Base-by-base conservation (phyloP, 2,113 vertebrate species). In the Ceratotherium simum region DNA sequence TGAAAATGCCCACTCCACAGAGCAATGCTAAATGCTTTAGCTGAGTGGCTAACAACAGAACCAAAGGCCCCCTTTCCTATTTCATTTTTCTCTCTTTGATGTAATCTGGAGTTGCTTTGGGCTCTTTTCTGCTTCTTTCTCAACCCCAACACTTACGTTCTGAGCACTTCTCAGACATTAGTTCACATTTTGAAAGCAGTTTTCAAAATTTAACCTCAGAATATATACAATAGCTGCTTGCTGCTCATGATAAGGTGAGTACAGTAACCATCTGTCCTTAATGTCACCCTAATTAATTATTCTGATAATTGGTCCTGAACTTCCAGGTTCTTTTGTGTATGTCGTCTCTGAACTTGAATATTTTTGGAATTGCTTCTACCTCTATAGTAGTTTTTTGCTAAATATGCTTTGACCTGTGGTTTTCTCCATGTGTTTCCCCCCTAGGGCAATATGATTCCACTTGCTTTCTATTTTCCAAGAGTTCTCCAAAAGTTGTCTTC, bases 191-290 rank as follows among this genome's bases (percentile, higher is more conserved):
- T 56, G 33, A 80, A 70, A 95, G 64, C 31, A 39, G 18, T 86
- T 80, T 92, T 36, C 78, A 85, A 75, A 95, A 67, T 69, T 54
- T 69, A 65, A 87, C 39, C 85, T 82, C 29, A 3, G 7, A 67
- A 27, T 54, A 83, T 54, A 23, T 16, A 31, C 4, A 46, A 42
- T 42, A 73, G 18, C 64, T 87, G 85, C 18, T 87, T 84, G n/a
- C 27, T 56, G 39, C 17, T 75, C n/a, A 8, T 78, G 31, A 70
- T 39, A 60, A 76, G 29, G 16, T 65, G 13, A 73, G 11, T 12
- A 6, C 4, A 31, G 36, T 18, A 4, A 12, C 56, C 70, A 39
- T 60, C 42, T 65, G 20, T 64, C 85, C 29, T 75, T 51, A 42
- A 11, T 13, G 31, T 3, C 62, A 64, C 82, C 27, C 39, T 88